Evolutionary conservation across 2,113 vertebrate species (phyloP).

Genomic region (Malurus elegans): DNA sequence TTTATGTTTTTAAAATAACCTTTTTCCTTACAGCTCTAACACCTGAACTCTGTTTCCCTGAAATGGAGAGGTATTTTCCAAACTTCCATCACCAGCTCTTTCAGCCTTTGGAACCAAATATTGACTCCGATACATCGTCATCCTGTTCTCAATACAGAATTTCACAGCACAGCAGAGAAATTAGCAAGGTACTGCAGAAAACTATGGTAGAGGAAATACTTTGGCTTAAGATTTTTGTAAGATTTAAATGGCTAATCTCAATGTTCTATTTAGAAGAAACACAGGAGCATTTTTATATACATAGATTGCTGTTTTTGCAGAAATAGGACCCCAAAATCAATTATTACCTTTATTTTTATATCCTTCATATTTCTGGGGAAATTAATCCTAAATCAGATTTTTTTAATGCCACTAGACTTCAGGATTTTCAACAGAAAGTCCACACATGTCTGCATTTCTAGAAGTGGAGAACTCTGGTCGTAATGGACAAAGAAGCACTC

Average conservation of each 20-base stretch:
- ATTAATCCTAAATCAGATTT: background rate
- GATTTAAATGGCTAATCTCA: background rate
- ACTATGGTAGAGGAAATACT: background rate
- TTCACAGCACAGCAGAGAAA: conserved; percentile 28
- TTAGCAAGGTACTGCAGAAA: conserved; percentile 52
- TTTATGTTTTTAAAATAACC: background rate
- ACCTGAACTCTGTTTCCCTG: conserved; percentile 48
- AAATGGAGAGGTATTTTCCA: conserved; percentile 40
- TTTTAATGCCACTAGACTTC: conserved; percentile 31
- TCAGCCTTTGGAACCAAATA: conserved; percentile 64
- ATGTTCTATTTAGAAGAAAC: background rate
- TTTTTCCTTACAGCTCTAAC: conserved; percentile 30
- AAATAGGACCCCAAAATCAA: background rate
- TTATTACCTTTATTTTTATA: background rate
- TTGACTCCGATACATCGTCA: conserved; percentile 45
- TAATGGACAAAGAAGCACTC: background rate
- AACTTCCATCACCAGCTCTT: conserved; percentile 53
- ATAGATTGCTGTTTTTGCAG: background rate
- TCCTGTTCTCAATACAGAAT: conserved; percentile 10
- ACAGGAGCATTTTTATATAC: fast-evolving
- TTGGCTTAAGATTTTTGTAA: background rate
- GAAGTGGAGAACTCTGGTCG: background rate
- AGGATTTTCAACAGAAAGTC: background rate
- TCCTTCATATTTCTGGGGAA: background rate
- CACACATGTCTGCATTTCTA: fast-evolving